Conservation (phyloP, 2,888 invertebrate species). For the Drosophila fulvimacula region DNA sequence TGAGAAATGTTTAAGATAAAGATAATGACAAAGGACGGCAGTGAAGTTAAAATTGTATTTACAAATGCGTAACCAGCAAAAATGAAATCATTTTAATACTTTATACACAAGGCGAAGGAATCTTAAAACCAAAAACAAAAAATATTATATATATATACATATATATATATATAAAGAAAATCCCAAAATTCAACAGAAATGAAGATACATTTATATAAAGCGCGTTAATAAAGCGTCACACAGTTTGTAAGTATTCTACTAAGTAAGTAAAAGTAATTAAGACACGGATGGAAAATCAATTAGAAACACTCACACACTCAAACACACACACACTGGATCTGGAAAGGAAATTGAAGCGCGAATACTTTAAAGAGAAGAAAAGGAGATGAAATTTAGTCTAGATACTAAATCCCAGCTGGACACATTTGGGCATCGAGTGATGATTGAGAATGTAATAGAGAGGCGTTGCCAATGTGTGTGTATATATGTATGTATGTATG, state of each 20-base stretch:
- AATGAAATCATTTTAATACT: conserved; percentile 82
- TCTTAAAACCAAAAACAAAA: conserved; percentile 48
- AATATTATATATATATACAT: neutral
- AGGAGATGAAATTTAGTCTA: conserved; percentile 15
- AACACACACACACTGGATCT: conserved; percentile 31
- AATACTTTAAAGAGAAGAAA: conserved; percentile 33
- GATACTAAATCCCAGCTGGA: conserved; percentile 38
- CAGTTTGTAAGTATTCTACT: conserved; percentile 78
- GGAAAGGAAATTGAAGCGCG: conserved; percentile 49
- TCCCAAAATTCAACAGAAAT: conserved; percentile 47
- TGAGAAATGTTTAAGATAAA: conserved; percentile 37
- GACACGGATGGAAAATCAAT: conserved; percentile 64
- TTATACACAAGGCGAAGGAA: conserved; percentile 76
- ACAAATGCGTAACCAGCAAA: conserved; percentile 74
- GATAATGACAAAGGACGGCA: conserved; percentile 43
- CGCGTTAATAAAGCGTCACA: conserved; percentile 53
- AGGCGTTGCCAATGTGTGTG: conserved; percentile 67
- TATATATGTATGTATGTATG: conserved; percentile 62
- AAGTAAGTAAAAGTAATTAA: conserved; percentile 73
- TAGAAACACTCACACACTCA: conserved; percentile 36
- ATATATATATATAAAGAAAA: conserved; percentile 10
- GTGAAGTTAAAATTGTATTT: conserved; percentile 80
- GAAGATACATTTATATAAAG: conserved; percentile 65
- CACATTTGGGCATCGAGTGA: conserved; percentile 46
- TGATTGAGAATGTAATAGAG: conserved; percentile 22